These are phyloP conservation scores for Drosophila carrolli DNA, from an alignment of 1,140 invertebrate species.

Conservation along the genomic window DNA sequence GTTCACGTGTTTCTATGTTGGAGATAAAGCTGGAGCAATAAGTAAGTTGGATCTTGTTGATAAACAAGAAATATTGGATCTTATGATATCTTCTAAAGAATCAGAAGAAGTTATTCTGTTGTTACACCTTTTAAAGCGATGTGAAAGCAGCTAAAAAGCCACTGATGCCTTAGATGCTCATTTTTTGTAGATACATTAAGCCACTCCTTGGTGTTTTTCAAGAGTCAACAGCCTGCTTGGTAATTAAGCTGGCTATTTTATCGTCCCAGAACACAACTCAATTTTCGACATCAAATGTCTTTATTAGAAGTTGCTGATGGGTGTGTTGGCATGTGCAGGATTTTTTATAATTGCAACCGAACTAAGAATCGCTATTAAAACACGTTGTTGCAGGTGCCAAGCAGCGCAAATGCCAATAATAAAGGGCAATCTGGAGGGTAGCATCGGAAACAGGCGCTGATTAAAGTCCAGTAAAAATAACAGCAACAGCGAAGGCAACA, in stretches of 20 bases:
- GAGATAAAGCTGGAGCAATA: background rate
- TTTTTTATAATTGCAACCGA: constrained; percentile 19
- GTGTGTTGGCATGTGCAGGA: constrained; percentile 32
- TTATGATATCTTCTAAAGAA: no score
- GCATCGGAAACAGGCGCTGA: constrained; percentile 59
- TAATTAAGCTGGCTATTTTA: constrained; percentile 28
- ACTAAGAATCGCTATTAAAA: constrained; percentile 57
- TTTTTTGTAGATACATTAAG: background rate
- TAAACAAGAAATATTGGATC: no score
- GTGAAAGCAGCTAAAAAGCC: no score
- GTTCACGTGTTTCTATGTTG: background rate
- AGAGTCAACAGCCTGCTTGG: constrained; percentile 31
- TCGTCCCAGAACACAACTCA: constrained; percentile 56
- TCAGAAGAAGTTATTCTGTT: no score
- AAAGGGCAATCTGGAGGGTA: constrained; percentile 22
- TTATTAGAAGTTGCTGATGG: constrained; percentile 49
- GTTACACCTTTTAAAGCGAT: no score
- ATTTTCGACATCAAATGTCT: constrained; percentile 71
- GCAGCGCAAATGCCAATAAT: constrained; percentile 64
- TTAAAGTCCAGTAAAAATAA: constrained; percentile 66
- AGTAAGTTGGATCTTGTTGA: no score
- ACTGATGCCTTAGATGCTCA: no score
- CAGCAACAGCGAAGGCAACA: constrained; percentile 53
- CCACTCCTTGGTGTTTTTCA: constrained; percentile 7
- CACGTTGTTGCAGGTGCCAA: constrained; percentile 68